These are phyloP conservation scores for Sapayoa aenigma DNA, from an alignment of 2,113 vertebrate genomes.

Conservation along the genomic window DNA sequence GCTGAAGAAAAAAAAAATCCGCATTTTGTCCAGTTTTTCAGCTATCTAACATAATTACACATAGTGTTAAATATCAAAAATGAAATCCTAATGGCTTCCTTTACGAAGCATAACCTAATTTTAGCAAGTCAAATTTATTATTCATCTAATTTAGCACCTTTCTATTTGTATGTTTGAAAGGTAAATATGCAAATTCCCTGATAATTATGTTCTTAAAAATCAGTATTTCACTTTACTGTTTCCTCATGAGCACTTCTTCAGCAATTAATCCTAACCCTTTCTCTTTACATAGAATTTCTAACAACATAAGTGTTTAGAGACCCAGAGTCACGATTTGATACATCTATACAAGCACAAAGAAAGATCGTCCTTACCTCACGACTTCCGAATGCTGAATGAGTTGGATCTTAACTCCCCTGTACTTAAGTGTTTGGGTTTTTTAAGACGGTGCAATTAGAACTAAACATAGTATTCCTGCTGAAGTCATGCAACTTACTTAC, in stretches of 20 bases:
- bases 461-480: conserved; percentile 52
- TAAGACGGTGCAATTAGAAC: neutral
- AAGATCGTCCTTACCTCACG: conserved; percentile 25
- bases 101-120: neutral
- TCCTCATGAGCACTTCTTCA: neutral
- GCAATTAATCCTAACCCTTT: neutral
- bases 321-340: neutral
- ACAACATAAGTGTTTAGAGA: neutral
- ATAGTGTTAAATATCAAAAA: neutral
- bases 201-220: neutral
- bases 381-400: neutral
- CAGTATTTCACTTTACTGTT: neutral
- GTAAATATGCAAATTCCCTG: neutral
- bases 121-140: neutral
- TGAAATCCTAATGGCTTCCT: neutral
- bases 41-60: neutral
- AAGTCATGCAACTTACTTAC: conserved; percentile 51
- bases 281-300: neutral
- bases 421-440: neutral
- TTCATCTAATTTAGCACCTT: neutral
- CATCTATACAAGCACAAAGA: neutral
- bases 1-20: neutral
- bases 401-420: neutral
- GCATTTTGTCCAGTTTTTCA: neutral
- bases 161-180: neutral